Conservation (phyloP, 2,113 vertebrate genomes). For the Aldabrachelys gigantea region DNA sequence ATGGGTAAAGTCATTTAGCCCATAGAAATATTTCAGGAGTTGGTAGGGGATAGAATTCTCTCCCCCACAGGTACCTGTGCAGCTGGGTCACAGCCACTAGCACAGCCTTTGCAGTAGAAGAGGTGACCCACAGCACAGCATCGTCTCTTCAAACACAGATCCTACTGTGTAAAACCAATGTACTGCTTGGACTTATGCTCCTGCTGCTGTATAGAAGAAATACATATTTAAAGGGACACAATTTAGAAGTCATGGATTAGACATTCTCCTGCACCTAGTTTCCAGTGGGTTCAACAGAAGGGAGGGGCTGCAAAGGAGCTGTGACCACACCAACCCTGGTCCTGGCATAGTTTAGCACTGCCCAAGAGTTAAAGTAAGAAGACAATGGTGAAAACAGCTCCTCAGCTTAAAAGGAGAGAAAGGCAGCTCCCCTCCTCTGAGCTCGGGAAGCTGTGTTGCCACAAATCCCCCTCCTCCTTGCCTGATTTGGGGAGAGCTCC, state of each 20-base stretch:
- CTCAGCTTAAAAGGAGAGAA: background rate
- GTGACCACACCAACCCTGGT: background rate
- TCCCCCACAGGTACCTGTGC: accelerated
- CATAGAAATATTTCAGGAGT: background rate
- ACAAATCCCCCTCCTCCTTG: background rate
- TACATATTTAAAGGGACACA: background rate
- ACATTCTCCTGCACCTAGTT: background rate
- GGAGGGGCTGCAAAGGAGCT: background rate
- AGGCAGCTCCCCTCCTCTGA: background rate
- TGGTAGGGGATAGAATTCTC: background rate
- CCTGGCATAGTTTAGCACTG: background rate
- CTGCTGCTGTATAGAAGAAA: background rate
- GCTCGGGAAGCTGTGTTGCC: background rate
- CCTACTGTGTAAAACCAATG: background rate
- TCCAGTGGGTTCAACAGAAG: background rate
- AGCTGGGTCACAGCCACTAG: accelerated
- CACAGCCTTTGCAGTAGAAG: accelerated
- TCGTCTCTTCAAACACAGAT: background rate
- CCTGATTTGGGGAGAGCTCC: background rate
- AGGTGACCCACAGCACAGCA: background rate
- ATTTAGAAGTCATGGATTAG: accelerated
- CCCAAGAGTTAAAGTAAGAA: background rate
- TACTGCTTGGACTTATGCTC: background rate
- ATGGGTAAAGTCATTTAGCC: background rate
- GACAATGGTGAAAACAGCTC: background rate